A percentile compares a stretch with the other conserved stretches of the same genome.
phyloP scores from a whole-genome alignment of 2,888 invertebrate species.

The Conistra vaccinii region DNA sequence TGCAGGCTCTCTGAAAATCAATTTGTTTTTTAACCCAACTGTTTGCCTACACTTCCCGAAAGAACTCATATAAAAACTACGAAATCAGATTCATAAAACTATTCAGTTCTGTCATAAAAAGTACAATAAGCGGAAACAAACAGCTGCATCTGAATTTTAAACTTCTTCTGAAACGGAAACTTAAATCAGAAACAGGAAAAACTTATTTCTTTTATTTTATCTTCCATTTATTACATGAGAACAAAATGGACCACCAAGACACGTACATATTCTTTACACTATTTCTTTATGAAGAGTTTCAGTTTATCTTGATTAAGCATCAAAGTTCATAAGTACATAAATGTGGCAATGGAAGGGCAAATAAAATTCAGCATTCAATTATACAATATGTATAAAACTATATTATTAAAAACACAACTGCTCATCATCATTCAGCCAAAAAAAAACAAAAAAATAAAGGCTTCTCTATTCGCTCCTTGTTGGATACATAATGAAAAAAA shows the following conservation, averaged over 20 bases:
- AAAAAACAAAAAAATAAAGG: too few species aligned
- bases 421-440: too few species aligned
- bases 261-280: background rate
- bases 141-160: constrained; percentile 28
- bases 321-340: background rate
- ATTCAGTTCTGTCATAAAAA: constrained; percentile 27
- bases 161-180: constrained; percentile 25
- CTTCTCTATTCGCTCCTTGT: too few species aligned
- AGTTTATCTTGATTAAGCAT: background rate
- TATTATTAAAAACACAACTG: too few species aligned
- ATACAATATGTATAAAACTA: too few species aligned
- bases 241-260: background rate
- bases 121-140: constrained; percentile 34
- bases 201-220: constrained; percentile 13
- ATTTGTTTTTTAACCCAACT: background rate
- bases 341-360: too few species aligned
- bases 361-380: too few species aligned
- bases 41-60: background rate
- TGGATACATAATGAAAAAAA: too few species aligned
- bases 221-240: constrained; percentile 10
- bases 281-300: background rate
- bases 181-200: constrained; percentile 31
- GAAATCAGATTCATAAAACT: constrained; percentile 27
- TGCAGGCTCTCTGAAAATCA: background rate
- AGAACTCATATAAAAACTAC: background rate